Evolutionary conservation across 2,888 invertebrate species (phyloP).

Genomic region (Aethes cnicana): DNA sequence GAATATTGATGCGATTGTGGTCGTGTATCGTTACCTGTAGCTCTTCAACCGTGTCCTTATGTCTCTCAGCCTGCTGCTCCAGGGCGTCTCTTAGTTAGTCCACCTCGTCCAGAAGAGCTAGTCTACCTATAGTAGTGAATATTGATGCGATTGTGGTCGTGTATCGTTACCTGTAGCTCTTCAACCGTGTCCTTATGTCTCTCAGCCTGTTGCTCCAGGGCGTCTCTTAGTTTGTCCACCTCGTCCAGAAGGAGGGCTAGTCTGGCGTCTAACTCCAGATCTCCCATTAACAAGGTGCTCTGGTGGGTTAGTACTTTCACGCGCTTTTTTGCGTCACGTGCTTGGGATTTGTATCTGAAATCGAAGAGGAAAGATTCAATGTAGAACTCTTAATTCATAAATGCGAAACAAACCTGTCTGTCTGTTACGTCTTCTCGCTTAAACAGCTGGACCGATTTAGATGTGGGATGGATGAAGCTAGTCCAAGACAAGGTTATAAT

Average conservation of each 20-base stretch:
- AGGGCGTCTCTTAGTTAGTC: slow-evolving; percentile 83
- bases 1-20: too few relatives aligned
- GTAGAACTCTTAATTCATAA: background rate
- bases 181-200: slow-evolving; percentile 81
- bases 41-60: slow-evolving; percentile 81
- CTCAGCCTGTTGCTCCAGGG: slow-evolving; percentile 83
- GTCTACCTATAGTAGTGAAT: too few relatives aligned
- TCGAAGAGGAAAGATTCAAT: background rate
- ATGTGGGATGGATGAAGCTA: too few relatives aligned
- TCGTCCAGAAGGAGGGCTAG: slow-evolving; percentile 82
- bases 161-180: slow-evolving; percentile 77
- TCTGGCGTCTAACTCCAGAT: slow-evolving; percentile 80
- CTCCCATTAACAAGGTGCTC: slow-evolving; percentile 84
- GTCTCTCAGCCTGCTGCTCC: slow-evolving; percentile 82
- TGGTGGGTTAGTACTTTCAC: slow-evolving; percentile 84
- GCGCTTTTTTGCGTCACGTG: slow-evolving; percentile 83
- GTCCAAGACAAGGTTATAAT: too few relatives aligned
- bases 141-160: too few relatives aligned
- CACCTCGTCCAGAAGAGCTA: slow-evolving; percentile 82
- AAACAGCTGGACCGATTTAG: too few relatives aligned
- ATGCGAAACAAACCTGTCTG: background rate
- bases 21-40: slow-evolving; percentile 72
- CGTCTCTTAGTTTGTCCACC: slow-evolving; percentile 83
- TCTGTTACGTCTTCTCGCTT: too few relatives aligned
- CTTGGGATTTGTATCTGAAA: slow-evolving; percentile 75